Evolutionary conservation across 2,113 vertebrate species (phyloP).

Genomic region (Oreochromis niloticus): DNA sequence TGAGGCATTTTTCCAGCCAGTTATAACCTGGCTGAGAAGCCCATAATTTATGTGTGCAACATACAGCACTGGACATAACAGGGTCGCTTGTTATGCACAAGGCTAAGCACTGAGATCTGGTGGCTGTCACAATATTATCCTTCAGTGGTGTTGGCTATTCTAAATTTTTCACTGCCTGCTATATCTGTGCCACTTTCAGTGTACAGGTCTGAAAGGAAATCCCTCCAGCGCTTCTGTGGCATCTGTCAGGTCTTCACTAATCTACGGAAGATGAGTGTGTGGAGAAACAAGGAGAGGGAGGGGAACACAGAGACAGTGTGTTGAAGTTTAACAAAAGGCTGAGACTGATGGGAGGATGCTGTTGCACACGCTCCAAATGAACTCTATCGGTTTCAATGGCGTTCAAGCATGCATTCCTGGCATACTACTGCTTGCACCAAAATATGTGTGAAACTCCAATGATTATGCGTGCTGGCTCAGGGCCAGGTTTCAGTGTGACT

Average conservation of each 20-base stretch:
- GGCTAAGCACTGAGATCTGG: background rate
- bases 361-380: conserved; percentile 30
- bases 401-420: conserved; percentile 56
- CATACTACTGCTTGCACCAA: conserved; percentile 41
- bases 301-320: background rate
- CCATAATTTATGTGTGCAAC: background rate
- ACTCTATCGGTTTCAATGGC: conserved; percentile 32
- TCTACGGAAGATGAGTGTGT: background rate
- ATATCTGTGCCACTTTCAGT: background rate
- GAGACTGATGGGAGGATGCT: conserved; percentile 27
- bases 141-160: background rate
- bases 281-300: background rate
- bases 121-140: background rate
- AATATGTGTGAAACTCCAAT: conserved; percentile 45
- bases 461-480: conserved; percentile 40
- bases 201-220: background rate
- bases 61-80: background rate
- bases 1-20: background rate
- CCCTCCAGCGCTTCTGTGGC: background rate
- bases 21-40: background rate
- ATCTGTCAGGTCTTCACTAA: background rate
- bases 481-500: conserved; percentile 67
- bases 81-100: background rate
- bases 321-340: conserved; percentile 42
- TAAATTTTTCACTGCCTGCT: background rate